phyloP scores from a whole-genome alignment of 2,113 vertebrate species.

The Rallus limicola region DNA sequence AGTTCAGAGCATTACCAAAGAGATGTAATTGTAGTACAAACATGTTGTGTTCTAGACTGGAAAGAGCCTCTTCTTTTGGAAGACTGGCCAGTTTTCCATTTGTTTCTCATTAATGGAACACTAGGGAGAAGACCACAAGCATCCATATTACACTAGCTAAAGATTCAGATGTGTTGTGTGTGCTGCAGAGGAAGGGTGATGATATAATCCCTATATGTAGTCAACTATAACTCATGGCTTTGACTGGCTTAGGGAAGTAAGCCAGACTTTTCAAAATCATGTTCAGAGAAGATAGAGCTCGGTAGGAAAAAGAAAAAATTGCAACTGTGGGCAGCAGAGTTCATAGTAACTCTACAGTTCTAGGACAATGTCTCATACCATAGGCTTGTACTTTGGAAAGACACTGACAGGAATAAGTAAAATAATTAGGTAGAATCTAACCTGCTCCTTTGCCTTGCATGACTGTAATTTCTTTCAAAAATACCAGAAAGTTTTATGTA shows the following conservation, averaged over 20 bases:
- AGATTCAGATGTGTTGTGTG: not conserved
- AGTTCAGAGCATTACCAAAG: not conserved
- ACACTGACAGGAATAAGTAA: not conserved
- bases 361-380: not conserved
- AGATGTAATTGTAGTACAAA: not conserved
- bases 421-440: not conserved
- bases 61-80: not conserved
- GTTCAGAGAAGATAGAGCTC: not conserved
- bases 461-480: not conserved
- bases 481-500: not conserved
- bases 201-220: not conserved
- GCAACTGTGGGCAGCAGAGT: not conserved
- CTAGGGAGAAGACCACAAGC: not conserved
- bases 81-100: not conserved
- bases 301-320: not conserved
- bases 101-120: not conserved
- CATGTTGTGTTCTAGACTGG: not conserved
- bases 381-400: not conserved
- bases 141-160: not conserved
- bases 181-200: not conserved
- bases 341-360: not conserved
- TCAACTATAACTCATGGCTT: not conserved
- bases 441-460: not conserved
- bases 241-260: not conserved
- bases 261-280: not conserved